Base-by-base conservation (phyloP, 64 coral and sea anemone genomes). In the Pachyseris speciosa region DNA sequence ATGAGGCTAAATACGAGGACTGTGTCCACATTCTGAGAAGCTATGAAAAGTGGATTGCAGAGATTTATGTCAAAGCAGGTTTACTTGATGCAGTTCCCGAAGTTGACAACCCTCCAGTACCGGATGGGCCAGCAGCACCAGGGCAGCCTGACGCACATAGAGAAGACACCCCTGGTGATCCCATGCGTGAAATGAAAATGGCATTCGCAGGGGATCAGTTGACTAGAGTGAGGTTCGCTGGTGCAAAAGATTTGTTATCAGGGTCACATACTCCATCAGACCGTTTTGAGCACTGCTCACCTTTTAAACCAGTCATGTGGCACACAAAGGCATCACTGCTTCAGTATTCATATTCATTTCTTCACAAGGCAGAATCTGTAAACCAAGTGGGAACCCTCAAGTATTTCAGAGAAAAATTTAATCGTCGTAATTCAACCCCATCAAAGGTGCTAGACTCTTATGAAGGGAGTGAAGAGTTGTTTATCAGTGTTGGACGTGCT, bases 341-440 rank as follows among this genome's bases (percentile, higher is more conserved):
- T 9, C 83, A 87, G 19, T 95, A 88, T 32, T 87, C 75, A 37
- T 95, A 75, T 36, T 91, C 88, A 50, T 90, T 91, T 67, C 87
- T 95, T 2, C 10, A 94, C 92, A 89, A 89, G n/a, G 50, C 77
- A 57, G 92, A 95, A 12, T 90, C 81, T 27, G 87, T 86, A 1
- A 86, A 83, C 53, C 74, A 91, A 87, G 75, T 91, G 74, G 88
- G 94, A 0, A 91, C 88, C 26, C 57, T 95, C 0, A 95, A 96
- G 47, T 88, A 88, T 37, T 96, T 96, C 39, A 88, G 89, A 67
- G 89, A 96, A 11, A 96, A 96, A 45, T 90, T 40, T 16, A 90
- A 86, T 53, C 33, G 94, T 0, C 37, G 37, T 0, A 91, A 95
- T 83, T 61, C 40, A 3, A 95, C 87, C 4, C 83, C 88, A 65